A percentile compares a stretch with the other conserved stretches of the same genome.
phyloP scores from a whole-genome alignment of 2,888 invertebrate genomes.

The Chrysolina americana region DNA sequence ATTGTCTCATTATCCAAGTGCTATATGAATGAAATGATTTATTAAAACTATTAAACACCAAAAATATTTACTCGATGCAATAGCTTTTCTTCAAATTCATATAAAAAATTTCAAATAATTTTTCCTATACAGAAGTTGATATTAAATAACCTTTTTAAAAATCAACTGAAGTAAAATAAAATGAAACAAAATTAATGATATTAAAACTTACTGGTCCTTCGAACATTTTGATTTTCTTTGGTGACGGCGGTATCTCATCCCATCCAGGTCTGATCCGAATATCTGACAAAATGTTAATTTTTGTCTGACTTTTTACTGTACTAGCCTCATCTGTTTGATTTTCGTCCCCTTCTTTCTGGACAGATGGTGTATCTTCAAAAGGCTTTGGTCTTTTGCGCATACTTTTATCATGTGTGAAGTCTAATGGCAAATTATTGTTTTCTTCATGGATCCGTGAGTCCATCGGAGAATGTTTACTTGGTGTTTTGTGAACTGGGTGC shows the following conservation, averaged over 20 bases:
- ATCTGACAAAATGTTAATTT: constrained; percentile 38
- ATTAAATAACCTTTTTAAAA: too few species aligned
- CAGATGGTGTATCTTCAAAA: not conserved
- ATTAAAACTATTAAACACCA: too few species aligned
- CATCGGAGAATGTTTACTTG: not conserved
- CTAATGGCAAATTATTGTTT: constrained; percentile 12
- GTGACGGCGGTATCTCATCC: not conserved
- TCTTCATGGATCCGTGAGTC: not conserved
- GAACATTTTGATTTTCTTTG: not conserved
- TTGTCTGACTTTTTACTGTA: not conserved
- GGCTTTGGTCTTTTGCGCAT: not conserved
- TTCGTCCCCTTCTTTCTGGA: not conserved
- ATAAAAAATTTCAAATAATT: too few species aligned
- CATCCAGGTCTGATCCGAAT: constrained; percentile 32
- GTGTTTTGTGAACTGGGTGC: not conserved
- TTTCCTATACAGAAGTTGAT: not conserved
- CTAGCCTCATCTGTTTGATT: not conserved
- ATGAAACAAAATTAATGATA: not conserved
- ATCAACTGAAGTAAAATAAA: too few species aligned
- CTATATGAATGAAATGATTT: not conserved
- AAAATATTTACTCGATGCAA: too few species aligned
- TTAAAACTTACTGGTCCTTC: constrained; percentile 7
- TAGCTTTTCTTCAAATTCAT: too few species aligned
- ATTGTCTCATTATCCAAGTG: constrained; percentile 8
- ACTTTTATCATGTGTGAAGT: not conserved